Conservation (phyloP, 2,113 vertebrate species). For the Zosterops lateralis region DNA sequence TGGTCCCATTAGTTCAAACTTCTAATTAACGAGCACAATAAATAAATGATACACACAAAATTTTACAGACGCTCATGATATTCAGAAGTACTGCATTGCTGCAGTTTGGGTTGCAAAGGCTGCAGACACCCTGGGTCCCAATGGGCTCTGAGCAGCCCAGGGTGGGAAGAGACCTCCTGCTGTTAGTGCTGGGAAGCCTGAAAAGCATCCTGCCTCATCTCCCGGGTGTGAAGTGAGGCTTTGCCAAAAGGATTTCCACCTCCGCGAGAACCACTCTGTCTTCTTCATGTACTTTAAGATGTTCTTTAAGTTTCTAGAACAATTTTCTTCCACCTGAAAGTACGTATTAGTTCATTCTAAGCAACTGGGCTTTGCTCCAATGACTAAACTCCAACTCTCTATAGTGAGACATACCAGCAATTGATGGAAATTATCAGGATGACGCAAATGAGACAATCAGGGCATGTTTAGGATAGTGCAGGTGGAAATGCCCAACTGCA, state of each 20-base stretch:
- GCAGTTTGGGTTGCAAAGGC: neutral
- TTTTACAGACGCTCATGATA: neutral
- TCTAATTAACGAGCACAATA: neutral
- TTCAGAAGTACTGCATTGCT: neutral
- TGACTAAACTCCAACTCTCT: neutral
- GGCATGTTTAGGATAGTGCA: neutral
- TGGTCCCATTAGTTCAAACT: neutral
- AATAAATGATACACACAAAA: neutral
- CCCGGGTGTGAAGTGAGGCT: neutral
- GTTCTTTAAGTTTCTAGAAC: neutral
- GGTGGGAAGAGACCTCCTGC: neutral
- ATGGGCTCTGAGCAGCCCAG: accelerated
- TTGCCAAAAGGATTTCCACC: neutral
- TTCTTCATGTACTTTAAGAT: neutral
- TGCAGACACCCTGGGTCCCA: neutral
- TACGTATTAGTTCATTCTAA: neutral
- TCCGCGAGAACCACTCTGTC: neutral
- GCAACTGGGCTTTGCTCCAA: neutral
- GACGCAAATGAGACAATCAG: neutral
- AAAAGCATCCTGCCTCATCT: neutral
- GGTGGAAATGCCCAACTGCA: neutral
- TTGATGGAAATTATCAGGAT: neutral
- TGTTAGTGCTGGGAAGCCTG: neutral
- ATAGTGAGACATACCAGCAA: neutral
- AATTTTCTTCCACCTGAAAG: neutral